Percentiles rank a stretch among this genome's conserved stretches.
These are phyloP conservation scores for Notiomystis cincta DNA, from an alignment of 2,113 vertebrate genomes.

Conservation along the genomic window DNA sequence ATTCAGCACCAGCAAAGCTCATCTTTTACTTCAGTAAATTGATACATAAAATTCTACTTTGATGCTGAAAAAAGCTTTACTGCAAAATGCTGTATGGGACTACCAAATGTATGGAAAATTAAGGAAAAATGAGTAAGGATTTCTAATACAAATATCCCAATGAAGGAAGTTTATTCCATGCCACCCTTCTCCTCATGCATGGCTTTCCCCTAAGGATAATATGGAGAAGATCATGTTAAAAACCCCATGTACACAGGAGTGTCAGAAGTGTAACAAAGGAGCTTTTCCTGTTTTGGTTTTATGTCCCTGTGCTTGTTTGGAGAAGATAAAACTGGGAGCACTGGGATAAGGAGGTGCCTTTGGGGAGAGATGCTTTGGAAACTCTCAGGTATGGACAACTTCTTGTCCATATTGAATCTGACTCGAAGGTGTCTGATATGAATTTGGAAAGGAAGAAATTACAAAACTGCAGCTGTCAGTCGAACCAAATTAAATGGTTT, in stretches of 20 bases:
- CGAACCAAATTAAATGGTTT: not conserved
- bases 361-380: not conserved
- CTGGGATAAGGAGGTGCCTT: not conserved
- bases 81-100: not conserved
- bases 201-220: not conserved
- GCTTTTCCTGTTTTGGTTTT: not conserved
- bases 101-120: not conserved
- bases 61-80: not conserved
- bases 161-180: not conserved
- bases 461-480: not conserved
- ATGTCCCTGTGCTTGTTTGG: not conserved
- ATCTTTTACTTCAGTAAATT: not conserved
- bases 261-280: too few species aligned
- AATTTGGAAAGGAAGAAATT: not conserved
- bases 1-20: not conserved
- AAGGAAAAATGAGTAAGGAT: not conserved
- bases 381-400: not conserved
- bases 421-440: not conserved
- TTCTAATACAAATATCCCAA: not conserved
- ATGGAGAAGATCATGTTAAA: not conserved
- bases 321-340: not conserved
- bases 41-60: not conserved
- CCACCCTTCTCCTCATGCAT: not conserved
- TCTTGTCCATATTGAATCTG: not conserved
- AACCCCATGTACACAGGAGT: not conserved